Percentiles rank a stretch among this genome's conserved stretches.
Conservation (phyloP, 2,888 invertebrate species). For the Trileptium ribeirensis region DNA sequence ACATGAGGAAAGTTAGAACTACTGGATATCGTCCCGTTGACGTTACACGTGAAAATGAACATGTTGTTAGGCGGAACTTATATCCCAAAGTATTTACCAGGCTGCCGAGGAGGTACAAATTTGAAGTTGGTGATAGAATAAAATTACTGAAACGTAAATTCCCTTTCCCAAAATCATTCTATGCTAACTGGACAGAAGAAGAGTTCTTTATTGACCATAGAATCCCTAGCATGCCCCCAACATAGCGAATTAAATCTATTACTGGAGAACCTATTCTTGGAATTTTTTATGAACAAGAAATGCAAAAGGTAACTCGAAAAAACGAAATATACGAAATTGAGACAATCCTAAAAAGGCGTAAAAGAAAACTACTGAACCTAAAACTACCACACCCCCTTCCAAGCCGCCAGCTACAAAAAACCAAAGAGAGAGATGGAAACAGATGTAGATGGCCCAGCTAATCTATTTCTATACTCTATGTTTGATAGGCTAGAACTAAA, state of each 20-base stretch:
- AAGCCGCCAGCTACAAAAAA: too few relatives aligned
- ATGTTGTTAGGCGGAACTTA: background rate
- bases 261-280: background rate
- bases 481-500: too few relatives aligned
- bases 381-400: too few relatives aligned
- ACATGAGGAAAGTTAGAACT: background rate
- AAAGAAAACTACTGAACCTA: too few relatives aligned
- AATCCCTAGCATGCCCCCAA: background rate
- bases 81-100: background rate
- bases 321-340: background rate
- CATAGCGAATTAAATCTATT: background rate
- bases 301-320: background rate
- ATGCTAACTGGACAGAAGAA: background rate
- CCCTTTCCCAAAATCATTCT: background rate
- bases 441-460: too few relatives aligned
- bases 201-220: background rate
- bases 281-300: background rate
- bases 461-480: too few relatives aligned
- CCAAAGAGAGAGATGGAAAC: too few relatives aligned
- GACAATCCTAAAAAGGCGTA: background rate
- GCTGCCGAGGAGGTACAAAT: background rate
- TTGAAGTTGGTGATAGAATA: background rate
- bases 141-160: background rate
- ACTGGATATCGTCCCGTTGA: background rate
- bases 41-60: background rate